phyloP scores from a whole-genome alignment of 64 coral and sea anemone genomes.

The Dendronephthya gigantea region DNA sequence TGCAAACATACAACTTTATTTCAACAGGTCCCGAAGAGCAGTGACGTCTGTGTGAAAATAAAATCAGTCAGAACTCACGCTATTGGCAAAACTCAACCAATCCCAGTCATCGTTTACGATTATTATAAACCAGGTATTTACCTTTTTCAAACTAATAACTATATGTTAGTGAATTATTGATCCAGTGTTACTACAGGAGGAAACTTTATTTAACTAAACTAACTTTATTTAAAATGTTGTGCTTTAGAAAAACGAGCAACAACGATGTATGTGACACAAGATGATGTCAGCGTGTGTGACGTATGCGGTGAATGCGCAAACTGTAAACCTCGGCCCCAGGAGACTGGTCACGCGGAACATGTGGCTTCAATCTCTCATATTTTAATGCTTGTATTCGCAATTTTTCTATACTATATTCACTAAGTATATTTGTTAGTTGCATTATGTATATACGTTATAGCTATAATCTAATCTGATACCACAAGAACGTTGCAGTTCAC shows the following conservation, averaged over 20 bases:
- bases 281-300: background rate
- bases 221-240: background rate
- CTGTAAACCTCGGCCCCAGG: background rate
- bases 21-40: constrained; percentile 48
- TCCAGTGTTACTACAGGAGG: too few relatives aligned
- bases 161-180: background rate
- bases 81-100: constrained; percentile 75
- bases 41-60: constrained; percentile 47
- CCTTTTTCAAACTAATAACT: background rate
- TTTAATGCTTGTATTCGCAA: background rate
- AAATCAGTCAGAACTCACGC: constrained; percentile 55
- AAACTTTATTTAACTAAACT: too few relatives aligned
- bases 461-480: too few relatives aligned
- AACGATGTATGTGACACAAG: background rate
- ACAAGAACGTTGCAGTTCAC: too few relatives aligned
- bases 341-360: background rate
- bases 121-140: constrained; percentile 87
- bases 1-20: background rate
- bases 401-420: background rate
- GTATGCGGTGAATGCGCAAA: background rate
- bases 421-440: background rate
- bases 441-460: too few relatives aligned
- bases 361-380: background rate
- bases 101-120: constrained; percentile 68
- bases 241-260: constrained; percentile 1